Base-by-base conservation (phyloP, 2,113 vertebrate species). In the Cottus gobio region DNA sequence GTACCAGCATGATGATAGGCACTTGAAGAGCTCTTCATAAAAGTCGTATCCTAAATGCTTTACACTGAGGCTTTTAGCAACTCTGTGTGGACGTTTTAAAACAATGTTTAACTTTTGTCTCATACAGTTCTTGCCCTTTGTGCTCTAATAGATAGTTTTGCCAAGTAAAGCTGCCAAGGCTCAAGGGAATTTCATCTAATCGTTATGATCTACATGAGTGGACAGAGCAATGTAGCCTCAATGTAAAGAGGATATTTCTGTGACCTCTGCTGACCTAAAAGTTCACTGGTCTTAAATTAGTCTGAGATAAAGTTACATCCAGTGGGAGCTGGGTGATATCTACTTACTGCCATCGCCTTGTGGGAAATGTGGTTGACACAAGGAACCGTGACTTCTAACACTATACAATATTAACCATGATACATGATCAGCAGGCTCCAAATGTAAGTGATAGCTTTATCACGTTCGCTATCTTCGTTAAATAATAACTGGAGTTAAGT, bases 301-400 rank as follows among this genome's bases (percentile, higher is more conserved):
- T 81, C 69, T 67, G 69, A 89, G 82, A 83, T 91, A 87, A 81
- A 92, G 89, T 92, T 93, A 83, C 89, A 80, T 71, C 76, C 56
- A 85, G 79, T 77, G 72, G 80, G 89, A 91, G 78, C 65, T 42
- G 37, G 66, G 71, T 37, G 66, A 81, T 88, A 90, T 92, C 85
- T 54, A 78, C 74, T 93, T 93, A 82, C 88, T 76, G 42, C 60
- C 71, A 78, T 69, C 1, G 54, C 85, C 85, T 82, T 76, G 79
- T 84, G 83, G 83, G 84, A 83, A 74, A 80, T 71, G 77, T 52
- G 30, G 71, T 61, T 78, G 83, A 82, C 83, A 86, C 56, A 71
- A 66, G 63, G 72, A 61, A 44, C 12, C 37, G 62, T 82, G 54
- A 77, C 76, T 71, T 80, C 78, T 77, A 76, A 80, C 73, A 86